Base-by-base conservation (phyloP, 2,113 vertebrate species). In the Neodontobutis hainanensis region DNA sequence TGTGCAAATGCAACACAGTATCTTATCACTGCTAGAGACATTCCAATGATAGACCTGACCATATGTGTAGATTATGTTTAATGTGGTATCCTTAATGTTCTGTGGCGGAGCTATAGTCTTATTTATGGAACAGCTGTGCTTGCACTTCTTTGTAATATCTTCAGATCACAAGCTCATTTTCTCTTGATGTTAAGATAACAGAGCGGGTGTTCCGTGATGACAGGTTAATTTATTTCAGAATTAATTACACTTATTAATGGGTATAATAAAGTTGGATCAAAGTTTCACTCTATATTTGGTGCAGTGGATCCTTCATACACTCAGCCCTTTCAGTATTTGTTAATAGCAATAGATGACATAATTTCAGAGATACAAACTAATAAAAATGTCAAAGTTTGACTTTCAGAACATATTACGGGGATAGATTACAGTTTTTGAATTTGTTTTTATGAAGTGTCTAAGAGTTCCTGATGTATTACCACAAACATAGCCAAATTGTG, bases 41-140 rank as follows among this genome's bases (percentile, higher is more conserved):
- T 4, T 4, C 7, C 4, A 50, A 50, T 19, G 27, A 50, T 11
- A 50, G 48, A 27, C 15, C 9, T 16, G 19, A 27, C 48, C 19
- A 19, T 50, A 10, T 27, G 48, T 3, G 8, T 50, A 50, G 19
- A 50, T 19, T 16, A 32, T 50, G 12, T 46, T 11, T 46, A 16
- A 27, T 15, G 48, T 19, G 48, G 27, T 27, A 19, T 27, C 16
- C 9, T 50, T 50, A 27, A 50, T 19, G 48, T 16, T 16, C 48
- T 16, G 48, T 16, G 15, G 48, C 15, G 15, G 19, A 27, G 48
- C 4, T 27, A 27, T 9, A 5, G 8, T 10, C 8, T 50, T 50
- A 50, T 50, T 50, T 50, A 50, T 50, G 48, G 48, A 50, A 27
- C 48, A 50, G 48, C 48, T 50, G 48, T 50, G 48, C 48, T 15